Percentiles rank a stretch among this genome's conserved stretches.
Evolutionary conservation across 2,888 invertebrate species (phyloP).

Genomic region (Strigamia transsilvanica): DNA sequence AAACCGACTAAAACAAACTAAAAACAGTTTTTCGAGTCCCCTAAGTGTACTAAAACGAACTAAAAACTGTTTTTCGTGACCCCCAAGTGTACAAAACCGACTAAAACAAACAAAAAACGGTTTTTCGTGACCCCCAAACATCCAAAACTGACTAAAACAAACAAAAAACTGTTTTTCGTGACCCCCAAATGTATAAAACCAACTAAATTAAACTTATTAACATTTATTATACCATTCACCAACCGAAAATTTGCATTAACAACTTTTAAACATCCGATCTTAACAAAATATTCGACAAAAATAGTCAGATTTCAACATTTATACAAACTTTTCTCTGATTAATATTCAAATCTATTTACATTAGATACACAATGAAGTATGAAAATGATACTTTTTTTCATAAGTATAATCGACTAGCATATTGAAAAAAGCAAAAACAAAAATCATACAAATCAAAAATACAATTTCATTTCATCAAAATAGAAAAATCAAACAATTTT

Average conservation of each 20-base stretch:
- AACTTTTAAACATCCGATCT: not conserved
- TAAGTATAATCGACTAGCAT: not conserved
- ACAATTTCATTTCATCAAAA: too few relatives aligned
- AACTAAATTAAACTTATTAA: not conserved
- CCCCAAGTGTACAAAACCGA: too few relatives aligned
- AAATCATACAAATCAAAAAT: too few relatives aligned
- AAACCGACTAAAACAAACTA: too few relatives aligned
- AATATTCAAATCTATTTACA: not conserved
- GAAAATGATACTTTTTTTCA: not conserved
- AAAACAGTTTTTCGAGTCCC: too few relatives aligned
- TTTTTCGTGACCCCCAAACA: too few relatives aligned
- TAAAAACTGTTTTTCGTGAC: too few relatives aligned
- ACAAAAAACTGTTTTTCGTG: too few relatives aligned
- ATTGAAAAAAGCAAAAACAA: not conserved
- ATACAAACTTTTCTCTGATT: slow-evolving; percentile 3
- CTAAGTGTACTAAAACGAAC: too few relatives aligned
- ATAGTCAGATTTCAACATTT: not conserved
- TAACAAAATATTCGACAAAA: slow-evolving; percentile 12
- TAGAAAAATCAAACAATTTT: not conserved
- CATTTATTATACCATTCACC: not conserved
- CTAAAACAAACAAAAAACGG: too few relatives aligned
- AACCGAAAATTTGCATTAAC: not conserved
- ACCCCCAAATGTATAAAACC: too few relatives aligned
- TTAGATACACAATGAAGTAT: not conserved
- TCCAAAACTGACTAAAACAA: too few relatives aligned